Conservation (phyloP, 1,140 invertebrate genomes). For the Macrobrachium rosenbergii region DNA sequence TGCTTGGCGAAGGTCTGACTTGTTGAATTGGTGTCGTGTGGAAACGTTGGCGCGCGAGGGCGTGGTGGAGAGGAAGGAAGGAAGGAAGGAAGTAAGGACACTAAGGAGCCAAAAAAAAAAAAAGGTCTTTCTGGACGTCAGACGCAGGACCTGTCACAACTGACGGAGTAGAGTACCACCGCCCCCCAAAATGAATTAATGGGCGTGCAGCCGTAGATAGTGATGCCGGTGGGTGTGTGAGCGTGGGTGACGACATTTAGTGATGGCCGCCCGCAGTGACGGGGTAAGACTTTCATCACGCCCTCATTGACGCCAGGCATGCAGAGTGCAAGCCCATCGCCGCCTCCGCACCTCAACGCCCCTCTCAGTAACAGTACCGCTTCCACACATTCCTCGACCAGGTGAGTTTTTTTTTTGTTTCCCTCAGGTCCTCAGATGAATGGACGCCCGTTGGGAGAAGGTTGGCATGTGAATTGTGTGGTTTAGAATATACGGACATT, state of each 20-base stretch:
- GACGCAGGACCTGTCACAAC: no score
- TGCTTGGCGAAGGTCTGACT: no score
- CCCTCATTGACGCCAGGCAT: conserved; percentile 55
- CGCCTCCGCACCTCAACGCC: conserved; percentile 34
- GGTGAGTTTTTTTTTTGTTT: background rate
- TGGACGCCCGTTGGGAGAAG: no score
- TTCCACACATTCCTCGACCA: conserved; percentile 11
- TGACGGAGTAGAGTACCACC: background rate
- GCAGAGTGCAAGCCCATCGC: conserved; percentile 48
- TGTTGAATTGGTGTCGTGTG: background rate
- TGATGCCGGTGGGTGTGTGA: conserved; percentile 44
- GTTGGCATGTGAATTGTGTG: no score
- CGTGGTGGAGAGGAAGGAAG: background rate
- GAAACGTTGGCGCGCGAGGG: background rate
- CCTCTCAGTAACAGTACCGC: background rate
- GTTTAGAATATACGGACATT: no score
- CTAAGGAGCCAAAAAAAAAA: background rate
- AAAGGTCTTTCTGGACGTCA: no score
- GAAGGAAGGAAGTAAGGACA: background rate
- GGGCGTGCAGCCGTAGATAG: conserved; percentile 7
- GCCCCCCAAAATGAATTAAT: conserved; percentile 36
- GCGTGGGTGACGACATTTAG: conserved; percentile 14
- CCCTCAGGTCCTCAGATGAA: background rate
- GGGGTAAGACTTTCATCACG: conserved; percentile 29
- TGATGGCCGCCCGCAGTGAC: conserved; percentile 56